Conservation (phyloP, 2,888 invertebrate genomes). For the Blastobasis lacticolella region DNA sequence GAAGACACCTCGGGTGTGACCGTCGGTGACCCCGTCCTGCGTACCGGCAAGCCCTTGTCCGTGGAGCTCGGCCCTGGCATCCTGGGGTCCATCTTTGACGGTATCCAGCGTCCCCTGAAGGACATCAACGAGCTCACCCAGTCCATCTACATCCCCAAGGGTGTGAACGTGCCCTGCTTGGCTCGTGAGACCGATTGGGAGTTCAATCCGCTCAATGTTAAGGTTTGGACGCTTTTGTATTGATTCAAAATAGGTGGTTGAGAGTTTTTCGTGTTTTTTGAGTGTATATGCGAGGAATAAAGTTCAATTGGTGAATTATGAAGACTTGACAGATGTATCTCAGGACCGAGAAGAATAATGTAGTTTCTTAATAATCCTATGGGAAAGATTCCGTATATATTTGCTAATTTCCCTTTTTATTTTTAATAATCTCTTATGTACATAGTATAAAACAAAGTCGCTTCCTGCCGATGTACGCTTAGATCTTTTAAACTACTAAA, state of each 20-base stretch:
- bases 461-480: no score
- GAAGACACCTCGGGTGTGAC: slow-evolving; percentile 98
- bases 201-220: slow-evolving; percentile 88
- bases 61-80: slow-evolving; percentile 99
- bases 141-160: slow-evolving; percentile 99
- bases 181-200: slow-evolving; percentile 91
- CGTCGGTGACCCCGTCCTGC: slow-evolving; percentile 98
- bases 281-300: not conserved
- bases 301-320: not conserved
- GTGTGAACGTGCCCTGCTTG: slow-evolving; percentile 95
- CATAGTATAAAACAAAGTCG: no score
- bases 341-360: no score
- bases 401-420: no score
- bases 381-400: no score
- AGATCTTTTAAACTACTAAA: no score
- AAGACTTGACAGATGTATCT: no score
- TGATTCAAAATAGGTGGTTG: no score
- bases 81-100: slow-evolving; percentile 99
- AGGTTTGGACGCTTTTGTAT: slow-evolving; percentile 56
- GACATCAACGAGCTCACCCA: slow-evolving; percentile 95
- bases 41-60: slow-evolving; percentile 98
- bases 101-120: slow-evolving; percentile 98
- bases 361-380: no score
- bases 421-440: no score
- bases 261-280: not conserved